Conservation (phyloP, 2,113 vertebrate species). For the Rhombomys opimus region DNA sequence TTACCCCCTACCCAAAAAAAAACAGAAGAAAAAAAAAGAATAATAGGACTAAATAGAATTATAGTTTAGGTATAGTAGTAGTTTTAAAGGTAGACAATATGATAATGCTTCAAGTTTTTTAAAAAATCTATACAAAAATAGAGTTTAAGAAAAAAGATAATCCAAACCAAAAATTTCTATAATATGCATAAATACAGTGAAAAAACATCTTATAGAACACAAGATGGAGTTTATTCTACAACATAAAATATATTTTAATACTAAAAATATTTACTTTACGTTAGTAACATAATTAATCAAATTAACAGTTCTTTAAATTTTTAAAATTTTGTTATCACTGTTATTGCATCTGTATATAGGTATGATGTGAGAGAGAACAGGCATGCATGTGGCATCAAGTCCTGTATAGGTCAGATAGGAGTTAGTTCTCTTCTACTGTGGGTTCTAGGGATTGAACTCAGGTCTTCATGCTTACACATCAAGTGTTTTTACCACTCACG, state of each 20-base stretch:
- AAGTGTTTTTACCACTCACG: neutral
- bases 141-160: neutral
- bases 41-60: neutral
- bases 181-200: neutral
- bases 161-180: slow-evolving; percentile 32
- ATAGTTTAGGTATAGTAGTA: neutral
- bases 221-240: slow-evolving; percentile 26
- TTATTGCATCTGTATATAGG: neutral
- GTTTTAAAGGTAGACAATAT: slow-evolving; percentile 17
- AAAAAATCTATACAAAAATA: slow-evolving; percentile 28
- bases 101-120: slow-evolving; percentile 23
- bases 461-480: neutral
- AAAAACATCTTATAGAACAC: slow-evolving; percentile 6
- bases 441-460: neutral
- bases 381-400: neutral
- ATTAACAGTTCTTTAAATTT: neutral
- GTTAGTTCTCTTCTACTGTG: neutral
- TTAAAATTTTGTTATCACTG: neutral
- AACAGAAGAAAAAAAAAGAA: neutral
- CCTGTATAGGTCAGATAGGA: neutral
- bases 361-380: neutral
- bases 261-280: slow-evolving; percentile 21
- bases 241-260: slow-evolving; percentile 14
- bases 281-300: neutral
- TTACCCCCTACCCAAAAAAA: neutral